These are phyloP conservation scores for Hylaea fasciaria DNA, from an alignment of 2,888 invertebrate genomes.

Conservation along the genomic window DNA sequence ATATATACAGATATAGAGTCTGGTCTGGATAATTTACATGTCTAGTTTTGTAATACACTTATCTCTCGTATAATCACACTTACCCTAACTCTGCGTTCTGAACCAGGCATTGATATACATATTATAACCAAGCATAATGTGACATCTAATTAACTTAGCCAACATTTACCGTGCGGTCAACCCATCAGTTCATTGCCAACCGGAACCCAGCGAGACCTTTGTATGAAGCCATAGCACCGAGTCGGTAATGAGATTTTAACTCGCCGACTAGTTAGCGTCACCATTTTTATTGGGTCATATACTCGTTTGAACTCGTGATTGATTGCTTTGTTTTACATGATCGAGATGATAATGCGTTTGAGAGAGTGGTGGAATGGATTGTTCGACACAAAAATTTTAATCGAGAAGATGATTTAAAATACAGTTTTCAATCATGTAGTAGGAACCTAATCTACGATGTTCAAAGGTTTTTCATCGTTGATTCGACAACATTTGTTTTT, in stretches of 20 bases:
- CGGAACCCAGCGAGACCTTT: conserved; percentile 32
- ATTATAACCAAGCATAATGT: not conserved
- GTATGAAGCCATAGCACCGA: conserved; percentile 28
- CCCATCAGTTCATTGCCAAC: conserved; percentile 30
- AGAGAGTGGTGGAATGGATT: not conserved
- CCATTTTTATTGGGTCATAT: conserved; percentile 40
- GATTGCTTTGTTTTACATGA: conserved; percentile 25
- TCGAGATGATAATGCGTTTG: conserved; percentile 12
- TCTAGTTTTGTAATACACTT: no score
- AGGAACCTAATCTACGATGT: no score
- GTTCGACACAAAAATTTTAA: conserved; percentile 1
- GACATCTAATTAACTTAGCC: conserved; percentile 11
- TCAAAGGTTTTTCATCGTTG: no score
- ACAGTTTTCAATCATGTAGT: no score
- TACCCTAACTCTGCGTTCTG: no score
- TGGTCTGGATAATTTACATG: no score
- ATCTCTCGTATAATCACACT: no score
- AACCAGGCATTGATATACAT: no score
- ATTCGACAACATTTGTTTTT: no score
- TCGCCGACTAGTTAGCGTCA: conserved; percentile 34
- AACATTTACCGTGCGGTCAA: conserved; percentile 6
- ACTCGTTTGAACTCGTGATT: conserved; percentile 37
- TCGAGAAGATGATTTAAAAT: not conserved
- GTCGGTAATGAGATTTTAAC: conserved; percentile 47
- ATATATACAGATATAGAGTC: no score